Base-by-base conservation (phyloP, 1,140 invertebrate species). In the Drosophila neocordata region DNA sequence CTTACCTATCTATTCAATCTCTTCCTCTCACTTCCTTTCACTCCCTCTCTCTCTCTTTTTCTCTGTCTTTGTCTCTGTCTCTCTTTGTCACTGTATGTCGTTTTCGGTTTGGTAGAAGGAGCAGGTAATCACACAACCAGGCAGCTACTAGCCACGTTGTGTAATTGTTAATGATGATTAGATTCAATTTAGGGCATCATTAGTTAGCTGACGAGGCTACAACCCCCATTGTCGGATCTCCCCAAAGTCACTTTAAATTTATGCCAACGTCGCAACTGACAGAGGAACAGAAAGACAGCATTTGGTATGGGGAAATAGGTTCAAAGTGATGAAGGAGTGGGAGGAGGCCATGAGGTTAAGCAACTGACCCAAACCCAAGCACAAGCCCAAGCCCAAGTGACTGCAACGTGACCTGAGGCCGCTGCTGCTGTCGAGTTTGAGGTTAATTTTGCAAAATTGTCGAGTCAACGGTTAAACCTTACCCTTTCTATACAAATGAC, bases 111-210 rank as follows among this genome's bases (percentile, higher is more conserved):
- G 22, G 53, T 15, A 13, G 27, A 34, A 15, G 53, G 27, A 34
- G 53, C 24, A 56, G 53, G 68, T 79, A 87, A 88, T 87, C 83
- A 87, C 83, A 73, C 72, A 67, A 88, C 15, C 41, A 48, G 41
- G 41, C 41, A 48, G 79, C 73, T 72, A 76, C 73, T 72, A 76
- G 69, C 67, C 73, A 52, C 69, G 82, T 65, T 83, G 71, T 89
- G 84, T 89, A 89, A 90, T 91, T 91, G 89, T 90, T 91, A 91
- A 90, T 91, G 89, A 91, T 91, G 89, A 91, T 91, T 91, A 91
- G 89, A 91, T 84, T 90, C 89, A 91, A 91, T 91, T 91, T 90
- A 77, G 87, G 82, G 89, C 89, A 89, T 89, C 89, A 91, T 91
- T 91, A 91, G 89, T 84, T 84, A 84, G 73, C 84, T 83, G 77